Evolutionary conservation across 2,888 invertebrate species (phyloP).

Genomic region (Tromatobia lineatoria): DNA sequence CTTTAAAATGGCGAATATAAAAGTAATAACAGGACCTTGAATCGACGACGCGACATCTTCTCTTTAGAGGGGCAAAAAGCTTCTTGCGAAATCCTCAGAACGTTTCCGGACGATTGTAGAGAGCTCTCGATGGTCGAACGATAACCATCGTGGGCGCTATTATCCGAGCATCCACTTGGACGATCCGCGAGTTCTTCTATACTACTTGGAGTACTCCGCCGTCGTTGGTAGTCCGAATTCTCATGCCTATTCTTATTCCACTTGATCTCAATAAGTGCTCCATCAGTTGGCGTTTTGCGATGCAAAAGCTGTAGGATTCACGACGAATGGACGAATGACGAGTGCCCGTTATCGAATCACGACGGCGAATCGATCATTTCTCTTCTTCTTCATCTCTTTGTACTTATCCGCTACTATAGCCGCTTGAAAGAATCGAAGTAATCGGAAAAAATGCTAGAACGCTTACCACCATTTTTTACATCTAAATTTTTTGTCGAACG

Average conservation of each 20-base stretch:
- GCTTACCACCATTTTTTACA: conserved; percentile 14
- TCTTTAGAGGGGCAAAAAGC: conserved; percentile 36
- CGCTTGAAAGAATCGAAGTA: conserved; percentile 59
- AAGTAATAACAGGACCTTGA: conserved; percentile 9
- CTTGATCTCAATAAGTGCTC: conserved; percentile 63
- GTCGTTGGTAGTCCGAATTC: conserved; percentile 9
- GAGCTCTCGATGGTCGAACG: conserved; percentile 32
- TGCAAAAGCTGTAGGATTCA: conserved; percentile 25
- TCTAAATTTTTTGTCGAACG: conserved; percentile 64
- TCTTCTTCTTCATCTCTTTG: neutral
- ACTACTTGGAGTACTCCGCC: neutral
- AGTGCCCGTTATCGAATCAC: conserved; percentile 49
- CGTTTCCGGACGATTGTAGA: conserved; percentile 12
- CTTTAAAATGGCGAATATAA: neutral
- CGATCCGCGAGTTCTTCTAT: conserved; percentile 33
- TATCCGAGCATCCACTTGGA: conserved; percentile 51
- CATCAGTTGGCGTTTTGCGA: conserved; percentile 43
- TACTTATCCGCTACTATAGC: neutral
- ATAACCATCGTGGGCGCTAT: conserved; percentile 52
- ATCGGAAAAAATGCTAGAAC: conserved; percentile 71
- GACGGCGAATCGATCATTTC: conserved; percentile 27
- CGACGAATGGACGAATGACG: conserved; percentile 31
- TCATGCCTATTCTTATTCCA: conserved; percentile 43
- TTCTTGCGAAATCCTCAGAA: conserved; percentile 52
- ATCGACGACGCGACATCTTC: conserved; percentile 17